Conservation (phyloP, 2,888 invertebrate species). For the Cataglyphis cursor region DNA sequence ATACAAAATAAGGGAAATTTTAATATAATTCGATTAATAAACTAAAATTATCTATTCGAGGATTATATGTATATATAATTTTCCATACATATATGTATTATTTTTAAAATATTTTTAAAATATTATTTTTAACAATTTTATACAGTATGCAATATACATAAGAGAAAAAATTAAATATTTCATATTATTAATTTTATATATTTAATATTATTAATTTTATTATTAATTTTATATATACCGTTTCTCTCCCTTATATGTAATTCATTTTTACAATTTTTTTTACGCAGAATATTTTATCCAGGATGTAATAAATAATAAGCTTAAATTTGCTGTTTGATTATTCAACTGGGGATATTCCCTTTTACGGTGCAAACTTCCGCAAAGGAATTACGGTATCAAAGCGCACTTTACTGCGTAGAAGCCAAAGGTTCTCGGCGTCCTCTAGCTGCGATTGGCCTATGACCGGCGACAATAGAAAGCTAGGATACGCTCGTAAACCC, state of each 20-base stretch:
- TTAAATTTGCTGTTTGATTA: conserved; percentile 1
- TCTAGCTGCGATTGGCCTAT: conserved; percentile 51
- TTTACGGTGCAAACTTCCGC: conserved; percentile 39
- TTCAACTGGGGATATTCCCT: conserved; percentile 12
- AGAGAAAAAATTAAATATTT: not conserved
- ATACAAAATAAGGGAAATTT: not conserved
- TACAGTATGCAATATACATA: not conserved
- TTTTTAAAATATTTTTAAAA: not conserved
- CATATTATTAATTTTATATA: not conserved
- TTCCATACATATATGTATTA: not conserved
- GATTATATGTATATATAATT: not conserved
- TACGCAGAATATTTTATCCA: not conserved
- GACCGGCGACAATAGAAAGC: conserved; percentile 55
- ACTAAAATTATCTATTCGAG: not conserved
- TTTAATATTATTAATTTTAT: not conserved
- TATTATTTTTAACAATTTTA: not conserved
- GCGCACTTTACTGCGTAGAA: conserved; percentile 35
- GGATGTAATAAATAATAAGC: conserved; percentile 28
- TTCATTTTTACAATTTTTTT: not conserved
- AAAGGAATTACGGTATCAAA: conserved; percentile 48
- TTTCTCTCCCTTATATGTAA: not conserved
- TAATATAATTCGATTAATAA: not conserved
- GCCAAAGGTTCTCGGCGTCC: conserved; percentile 49
- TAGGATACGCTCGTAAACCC: conserved; percentile 45
- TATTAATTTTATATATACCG: not conserved